Conservation (phyloP, 2,797 vertebrate species). For the Cossypha dichroa region DNA sequence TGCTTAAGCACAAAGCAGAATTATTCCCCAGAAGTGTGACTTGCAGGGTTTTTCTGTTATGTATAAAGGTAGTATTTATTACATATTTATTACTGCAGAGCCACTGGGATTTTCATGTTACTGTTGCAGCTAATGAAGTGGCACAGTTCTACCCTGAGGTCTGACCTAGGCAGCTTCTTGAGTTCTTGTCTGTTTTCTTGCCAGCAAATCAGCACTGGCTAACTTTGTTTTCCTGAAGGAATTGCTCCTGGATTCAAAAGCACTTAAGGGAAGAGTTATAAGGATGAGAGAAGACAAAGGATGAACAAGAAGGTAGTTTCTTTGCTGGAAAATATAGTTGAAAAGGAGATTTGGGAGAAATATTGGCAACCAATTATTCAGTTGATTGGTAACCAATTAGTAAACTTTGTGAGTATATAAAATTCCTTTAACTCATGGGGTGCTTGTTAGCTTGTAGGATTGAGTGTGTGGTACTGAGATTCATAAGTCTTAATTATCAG, state of each 20-base stretch:
- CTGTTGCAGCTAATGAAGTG: background rate
- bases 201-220: background rate
- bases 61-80: slow-evolving; percentile 23
- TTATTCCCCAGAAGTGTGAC: background rate
- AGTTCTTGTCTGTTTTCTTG: background rate
- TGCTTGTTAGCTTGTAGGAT: background rate
- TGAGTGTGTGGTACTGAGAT: background rate
- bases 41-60: background rate
- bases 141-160: background rate
- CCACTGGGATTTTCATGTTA: background rate
- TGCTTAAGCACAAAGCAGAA: background rate
- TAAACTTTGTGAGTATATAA: background rate
- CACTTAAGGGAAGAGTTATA: background rate
- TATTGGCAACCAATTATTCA: background rate
- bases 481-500: background rate
- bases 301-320: background rate
- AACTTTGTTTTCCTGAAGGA: background rate
- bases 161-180: background rate
- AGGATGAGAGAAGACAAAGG: background rate
- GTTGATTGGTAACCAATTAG: background rate
- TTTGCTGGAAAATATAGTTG: background rate
- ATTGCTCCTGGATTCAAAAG: background rate
- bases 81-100: slow-evolving; percentile 22
- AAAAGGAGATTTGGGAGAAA: background rate
- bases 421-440: background rate